Base-by-base conservation (phyloP, 2,113 vertebrate genomes). In the Lagenorhynchus albirostris region DNA sequence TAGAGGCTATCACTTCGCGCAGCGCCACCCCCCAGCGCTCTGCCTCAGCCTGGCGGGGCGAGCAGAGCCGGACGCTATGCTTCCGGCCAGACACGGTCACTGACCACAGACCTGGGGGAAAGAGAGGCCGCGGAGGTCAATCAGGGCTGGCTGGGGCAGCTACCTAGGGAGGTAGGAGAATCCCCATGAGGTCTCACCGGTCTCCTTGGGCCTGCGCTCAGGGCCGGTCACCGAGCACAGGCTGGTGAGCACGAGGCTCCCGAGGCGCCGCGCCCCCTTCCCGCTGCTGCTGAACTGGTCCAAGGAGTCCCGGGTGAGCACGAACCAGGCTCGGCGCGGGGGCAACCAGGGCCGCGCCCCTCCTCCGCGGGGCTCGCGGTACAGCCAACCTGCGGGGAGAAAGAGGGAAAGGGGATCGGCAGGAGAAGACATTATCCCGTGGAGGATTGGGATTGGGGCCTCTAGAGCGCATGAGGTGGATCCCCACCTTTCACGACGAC, bases 141-240 rank as follows among this genome's bases (percentile, higher is more conserved):
- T 95, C 62, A 96, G 84, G 50, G 41, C n/a, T 6, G 5, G 81
- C 7, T 3, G 33, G 36, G 33, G 33, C 15, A 23, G 62, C 79
- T 67, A 55, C 44, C n/a, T 23, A 3, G 25, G 18, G 33, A 58
- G 36, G 60, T 20, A 62, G 65, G 44, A 21, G 71, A 63, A n/a
- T 55, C 36, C 60, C 38, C 18, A 33, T 7, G 7, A 81, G n/a
- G n/a, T 73, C 98, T 98, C 97, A 99, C 99, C 99, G 0, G 99
- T 99, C 97, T 99, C 99, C 95, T 99, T 99, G 36, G 99, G 99
- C 98, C 99, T 99, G 91, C 99, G 99, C 98, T 99, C 99, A 0
- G 99, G 99, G 99, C 99, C 99, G n/a, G 99, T 99, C 96, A 99
- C 99, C 0, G 99, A 99, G 97, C 99, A 99, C 86, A 99, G 99